Conservation (phyloP, 1,140 invertebrate genomes). For the Drosophila oshimai region DNA sequence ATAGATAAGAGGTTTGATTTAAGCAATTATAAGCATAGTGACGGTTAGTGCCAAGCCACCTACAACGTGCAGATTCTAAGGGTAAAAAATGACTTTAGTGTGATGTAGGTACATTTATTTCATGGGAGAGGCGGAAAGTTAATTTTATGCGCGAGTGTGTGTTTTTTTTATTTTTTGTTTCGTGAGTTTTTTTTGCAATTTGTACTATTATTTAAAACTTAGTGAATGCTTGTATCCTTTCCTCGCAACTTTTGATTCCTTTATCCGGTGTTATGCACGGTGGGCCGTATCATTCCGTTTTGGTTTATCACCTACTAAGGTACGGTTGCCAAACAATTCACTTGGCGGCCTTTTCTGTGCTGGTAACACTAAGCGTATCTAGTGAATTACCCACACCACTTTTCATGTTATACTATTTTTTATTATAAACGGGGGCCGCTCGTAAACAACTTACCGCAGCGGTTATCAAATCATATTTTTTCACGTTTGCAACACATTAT, state of each 20-base stretch:
- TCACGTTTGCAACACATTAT: not conserved
- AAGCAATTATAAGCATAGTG: not conserved
- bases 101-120: not conserved
- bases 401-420: not conserved
- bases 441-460: not conserved
- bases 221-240: no score
- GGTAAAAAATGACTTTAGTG: not conserved
- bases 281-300: not conserved
- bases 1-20: not conserved
- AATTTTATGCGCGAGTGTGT: not conserved
- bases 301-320: not conserved
- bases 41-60: not conserved
- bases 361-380: not conserved
- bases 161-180: not conserved
- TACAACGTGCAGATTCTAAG: not conserved
- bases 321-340: slow-evolving; percentile 3
- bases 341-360: not conserved
- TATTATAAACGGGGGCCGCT: not conserved
- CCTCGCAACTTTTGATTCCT: not conserved
- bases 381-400: not conserved
- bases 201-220: no score
- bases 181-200: not conserved
- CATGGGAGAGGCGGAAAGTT: not conserved
- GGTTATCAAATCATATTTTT: not conserved
- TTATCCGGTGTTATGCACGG: not conserved